These are phyloP conservation scores for Dendronephthya gigantea DNA, from an alignment of 64 coral and sea anemone genomes.

Conservation along the genomic window DNA sequence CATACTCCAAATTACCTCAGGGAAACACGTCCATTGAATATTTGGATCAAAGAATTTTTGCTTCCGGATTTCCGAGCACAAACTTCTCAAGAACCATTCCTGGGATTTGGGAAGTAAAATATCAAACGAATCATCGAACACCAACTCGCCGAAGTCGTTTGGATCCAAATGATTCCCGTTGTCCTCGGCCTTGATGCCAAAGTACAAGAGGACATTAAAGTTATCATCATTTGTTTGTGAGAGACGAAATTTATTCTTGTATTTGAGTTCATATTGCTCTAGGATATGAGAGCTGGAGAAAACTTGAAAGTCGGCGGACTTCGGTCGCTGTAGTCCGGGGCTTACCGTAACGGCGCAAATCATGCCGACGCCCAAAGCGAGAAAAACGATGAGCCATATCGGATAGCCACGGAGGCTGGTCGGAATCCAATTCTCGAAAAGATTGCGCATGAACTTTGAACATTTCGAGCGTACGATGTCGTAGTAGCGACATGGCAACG, in stretches of 20 bases:
- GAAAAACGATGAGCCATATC: background rate
- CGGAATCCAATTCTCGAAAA: background rate
- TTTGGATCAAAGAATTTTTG: conserved; percentile 50
- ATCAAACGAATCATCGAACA: conserved; percentile 66
- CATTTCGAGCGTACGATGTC: background rate
- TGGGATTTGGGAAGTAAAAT: conserved; percentile 45
- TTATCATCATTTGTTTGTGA: conserved; percentile 49
- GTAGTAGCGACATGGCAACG: background rate
- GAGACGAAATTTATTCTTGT: conserved; percentile 10
- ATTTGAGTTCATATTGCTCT: conserved; percentile 13
- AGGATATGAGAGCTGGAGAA: conserved; percentile 1
- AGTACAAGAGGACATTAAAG: conserved; percentile 57
- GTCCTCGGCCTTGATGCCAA: conserved; percentile 57
- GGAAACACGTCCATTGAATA: background rate
- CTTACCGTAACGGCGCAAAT: background rate
- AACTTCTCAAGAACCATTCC: conserved; percentile 53
- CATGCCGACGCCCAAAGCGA: background rate
- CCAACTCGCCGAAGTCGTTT: conserved; percentile 55
- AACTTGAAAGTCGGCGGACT: conserved; percentile 3
- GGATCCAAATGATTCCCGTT: conserved; percentile 67
- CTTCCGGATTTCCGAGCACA: conserved; percentile 55
- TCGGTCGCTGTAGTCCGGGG: background rate
- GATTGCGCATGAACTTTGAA: background rate
- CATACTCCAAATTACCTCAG: background rate
- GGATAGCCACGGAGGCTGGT: background rate